Percentiles rank a stretch among this genome's conserved stretches.
Evolutionary conservation across 1,140 invertebrate species (phyloP).

Genomic region (Drosophila tropicalis): DNA sequence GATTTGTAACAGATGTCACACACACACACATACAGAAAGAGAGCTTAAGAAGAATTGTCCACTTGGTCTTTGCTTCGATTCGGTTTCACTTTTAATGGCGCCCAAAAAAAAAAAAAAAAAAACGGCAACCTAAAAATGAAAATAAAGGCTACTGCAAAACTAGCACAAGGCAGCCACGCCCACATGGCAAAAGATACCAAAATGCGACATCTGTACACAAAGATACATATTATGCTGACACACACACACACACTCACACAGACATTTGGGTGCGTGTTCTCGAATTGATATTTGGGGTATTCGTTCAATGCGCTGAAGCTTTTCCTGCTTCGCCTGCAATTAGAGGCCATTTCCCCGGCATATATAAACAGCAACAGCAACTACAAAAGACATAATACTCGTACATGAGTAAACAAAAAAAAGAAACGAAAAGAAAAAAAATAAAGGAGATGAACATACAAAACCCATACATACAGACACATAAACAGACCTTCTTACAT

Average conservation of each 20-base stretch:
- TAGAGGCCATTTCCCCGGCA: constrained; percentile 39
- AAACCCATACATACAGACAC: constrained; percentile 12
- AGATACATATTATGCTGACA: constrained; percentile 12
- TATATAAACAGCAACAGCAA: constrained; percentile 4
- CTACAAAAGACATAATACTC: constrained; percentile 11
- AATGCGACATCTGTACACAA: constrained; percentile 17
- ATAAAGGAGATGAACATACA: not conserved
- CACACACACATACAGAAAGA: not conserved
- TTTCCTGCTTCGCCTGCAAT: constrained; percentile 31
- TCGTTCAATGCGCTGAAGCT: constrained; percentile 1
- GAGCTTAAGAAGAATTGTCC: not conserved
- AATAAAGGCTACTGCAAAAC: constrained; percentile 67
- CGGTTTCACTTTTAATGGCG: constrained; percentile 32
- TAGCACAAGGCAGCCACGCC: constrained; percentile 73
- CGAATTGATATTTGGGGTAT: constrained; percentile 5
- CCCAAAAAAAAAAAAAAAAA: too few species aligned
- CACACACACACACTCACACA: not conserved
- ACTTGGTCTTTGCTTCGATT: constrained; percentile 9
- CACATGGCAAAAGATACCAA: constrained; percentile 35
- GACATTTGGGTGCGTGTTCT: constrained; percentile 7
- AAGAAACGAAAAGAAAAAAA: not conserved
- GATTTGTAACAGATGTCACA: constrained; percentile 8
- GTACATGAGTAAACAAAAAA: not conserved
- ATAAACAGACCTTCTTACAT: constrained; percentile 13
- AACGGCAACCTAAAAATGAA: not conserved